phyloP scores from a whole-genome alignment of 1,140 invertebrate genomes.

The Cydia splendana region DNA sequence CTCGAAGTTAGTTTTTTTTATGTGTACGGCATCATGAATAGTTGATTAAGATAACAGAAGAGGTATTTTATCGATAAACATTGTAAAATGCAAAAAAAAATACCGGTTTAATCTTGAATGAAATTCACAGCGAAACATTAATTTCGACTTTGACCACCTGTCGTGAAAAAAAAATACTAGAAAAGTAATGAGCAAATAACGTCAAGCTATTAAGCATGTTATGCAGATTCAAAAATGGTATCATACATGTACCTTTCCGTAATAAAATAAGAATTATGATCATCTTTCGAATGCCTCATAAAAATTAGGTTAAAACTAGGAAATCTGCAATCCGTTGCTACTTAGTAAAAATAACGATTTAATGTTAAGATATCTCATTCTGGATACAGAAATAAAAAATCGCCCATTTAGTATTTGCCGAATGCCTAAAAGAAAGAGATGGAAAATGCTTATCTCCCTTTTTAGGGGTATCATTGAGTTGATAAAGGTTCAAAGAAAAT shows the following conservation, averaged over 20 bases:
- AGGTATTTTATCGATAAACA: not conserved
- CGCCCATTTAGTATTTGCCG: no score
- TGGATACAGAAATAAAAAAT: no score
- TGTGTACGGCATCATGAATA: not conserved
- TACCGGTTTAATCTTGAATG: not conserved
- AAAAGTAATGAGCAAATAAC: not conserved
- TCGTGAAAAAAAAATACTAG: not conserved
- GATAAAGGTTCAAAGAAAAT: no score
- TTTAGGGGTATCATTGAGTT: no score
- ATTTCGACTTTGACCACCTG: not conserved
- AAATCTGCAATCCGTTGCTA: not conserved
- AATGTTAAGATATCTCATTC: no score
- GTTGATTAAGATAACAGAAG: not conserved
- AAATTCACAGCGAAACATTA: not conserved
- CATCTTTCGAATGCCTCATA: not conserved
- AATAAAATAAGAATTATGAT: not conserved
- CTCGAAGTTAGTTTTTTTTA: not conserved
- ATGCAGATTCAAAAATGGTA: slow-evolving; percentile 5
- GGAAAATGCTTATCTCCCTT: no score
- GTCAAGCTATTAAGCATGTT: no score
- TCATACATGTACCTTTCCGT: not conserved
- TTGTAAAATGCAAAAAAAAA: not conserved
- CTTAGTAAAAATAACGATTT: no score
- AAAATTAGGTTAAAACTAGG: not conserved
- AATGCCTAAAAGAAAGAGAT: no score